These are phyloP conservation scores for Brassicogethes aeneus DNA, from an alignment of 2,888 invertebrate species.

Conservation along the genomic window DNA sequence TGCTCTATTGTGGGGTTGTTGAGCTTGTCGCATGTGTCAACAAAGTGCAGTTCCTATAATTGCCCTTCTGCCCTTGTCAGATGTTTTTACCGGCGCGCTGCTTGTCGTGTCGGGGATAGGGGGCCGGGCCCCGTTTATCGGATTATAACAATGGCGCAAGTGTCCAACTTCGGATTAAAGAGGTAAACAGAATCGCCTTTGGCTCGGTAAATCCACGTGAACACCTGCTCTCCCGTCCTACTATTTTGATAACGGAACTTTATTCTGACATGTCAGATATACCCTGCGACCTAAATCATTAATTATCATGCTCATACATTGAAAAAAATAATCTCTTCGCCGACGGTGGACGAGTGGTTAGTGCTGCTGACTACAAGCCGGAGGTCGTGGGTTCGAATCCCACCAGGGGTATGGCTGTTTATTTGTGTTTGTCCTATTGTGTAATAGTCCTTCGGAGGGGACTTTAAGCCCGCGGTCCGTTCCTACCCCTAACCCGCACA, in stretches of 20 bases:
- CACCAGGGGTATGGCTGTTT: too few species aligned
- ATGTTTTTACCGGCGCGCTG: background rate
- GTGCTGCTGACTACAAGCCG: too few species aligned
- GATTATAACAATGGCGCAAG: slow-evolving; percentile 19
- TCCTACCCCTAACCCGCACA: too few species aligned
- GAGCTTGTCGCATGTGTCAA: background rate
- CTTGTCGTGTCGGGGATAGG: too few species aligned
- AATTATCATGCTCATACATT: too few species aligned
- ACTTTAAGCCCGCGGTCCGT: too few species aligned
- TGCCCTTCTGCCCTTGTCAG: background rate
- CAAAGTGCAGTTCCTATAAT: background rate
- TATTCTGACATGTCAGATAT: background rate
- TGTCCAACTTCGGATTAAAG: slow-evolving; percentile 15
- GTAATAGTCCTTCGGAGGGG: too few species aligned
- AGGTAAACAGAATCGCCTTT: slow-evolving; percentile 1
- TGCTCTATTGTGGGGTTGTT: background rate
- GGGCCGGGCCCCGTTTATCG: slow-evolving; percentile 15
- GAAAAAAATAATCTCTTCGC: too few species aligned
- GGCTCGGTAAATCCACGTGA: background rate
- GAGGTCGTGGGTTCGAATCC: too few species aligned
- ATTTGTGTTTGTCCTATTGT: too few species aligned
- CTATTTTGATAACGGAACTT: background rate
- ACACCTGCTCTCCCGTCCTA: background rate
- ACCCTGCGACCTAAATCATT: too few species aligned
- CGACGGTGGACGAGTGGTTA: too few species aligned